Base-by-base conservation (phyloP, 2,797 vertebrate species). In the Carapus acus region DNA sequence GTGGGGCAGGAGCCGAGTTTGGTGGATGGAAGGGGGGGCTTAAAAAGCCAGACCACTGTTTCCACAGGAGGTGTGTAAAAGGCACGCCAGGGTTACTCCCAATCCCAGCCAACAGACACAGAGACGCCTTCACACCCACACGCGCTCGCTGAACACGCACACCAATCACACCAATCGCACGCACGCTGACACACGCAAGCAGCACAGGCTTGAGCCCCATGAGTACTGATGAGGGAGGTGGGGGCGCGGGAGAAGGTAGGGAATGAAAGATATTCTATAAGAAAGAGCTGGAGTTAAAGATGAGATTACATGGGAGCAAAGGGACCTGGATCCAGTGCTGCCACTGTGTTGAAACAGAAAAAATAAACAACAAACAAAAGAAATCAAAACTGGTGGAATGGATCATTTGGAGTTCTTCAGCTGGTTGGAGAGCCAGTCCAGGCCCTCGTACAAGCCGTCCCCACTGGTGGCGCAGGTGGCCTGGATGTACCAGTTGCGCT, bases 391-490 rank as follows among this genome's bases (percentile, higher is more conserved):
- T 55, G 70, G 51, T 73, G 85, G 83, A 86, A 87, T 78, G 85
- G 85, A 87, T 91, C 88, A 91, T 88, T 92, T 92, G 83, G 87
- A 86, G 80, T 85, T 90, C 80, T 89, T 90, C 34, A 91, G 85
- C 86, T 92, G 90, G 83, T 89, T 91, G 82, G 90, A 90, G 70
- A 91, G 90, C 90, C 90, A 92, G 76, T 91, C 88, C 50, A 91
- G 89, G 54, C 90, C 90, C 80, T 92, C 89, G 9, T 90, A 91
- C 49, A 91, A 69, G 46, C 90, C 90, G 8, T 90, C 90, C 7
- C 90, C 90, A 3, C 88, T 91, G 75, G 90, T 91, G 65, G 90
- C 90, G 24, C 90, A 92, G 65, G 90, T 91, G 69, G 90, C 89
- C 83, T 91, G 90, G 79, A 92, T 90, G 82, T 89, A 91, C 90